Base-by-base conservation (phyloP, 2,888 invertebrate species). In the Dorcus hopei region DNA sequence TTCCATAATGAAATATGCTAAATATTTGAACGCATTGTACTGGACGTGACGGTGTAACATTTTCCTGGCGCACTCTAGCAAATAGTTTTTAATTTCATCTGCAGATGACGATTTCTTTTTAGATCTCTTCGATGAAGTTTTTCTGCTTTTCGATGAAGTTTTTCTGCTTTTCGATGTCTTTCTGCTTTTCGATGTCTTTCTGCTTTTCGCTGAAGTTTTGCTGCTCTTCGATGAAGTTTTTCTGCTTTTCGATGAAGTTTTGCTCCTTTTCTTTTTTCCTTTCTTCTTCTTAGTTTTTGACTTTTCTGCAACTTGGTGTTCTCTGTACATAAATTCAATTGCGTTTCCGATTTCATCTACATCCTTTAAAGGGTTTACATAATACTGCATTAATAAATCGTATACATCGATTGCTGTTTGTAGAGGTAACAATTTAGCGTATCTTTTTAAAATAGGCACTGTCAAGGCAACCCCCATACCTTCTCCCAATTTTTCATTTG, bases 401-500 rank as follows among this genome's bases (percentile, higher is more conserved):
- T 74, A 64, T 9, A 74, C 64, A 3, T 62, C 52, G 56, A 67
- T 65, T 45, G 69, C 68, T n/a, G 54, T 57, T 3, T 68, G 58
- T 23, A 65, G 14, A 5, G 72, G 65, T 11, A 73, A 58, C n/a
- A 64, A 19, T 19, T 67, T 64, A 14, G 66, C 61, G 59, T 73
- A 77, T 26, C 73, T 64, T 54, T 74, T 73, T 19, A 76, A 65
- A 11, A 70, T 66, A 26, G 71, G 65, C 3, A 79, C 57, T 0
- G 75, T 76, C 33, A 77, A 61, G 2, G 74, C 66, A 26, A 71
- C 74, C 0, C 79, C 79, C 74, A 76, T 74, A 11, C 70, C 57
- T 42, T 72, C 67, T 1, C 65, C 72, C 38, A 78, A 59, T 7
- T 54, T 11, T 53, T 65, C 54, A 59, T 76, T 71, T 0, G 76